Conservation (phyloP, 2,888 invertebrate genomes). For the Hyppa rectilinea region DNA sequence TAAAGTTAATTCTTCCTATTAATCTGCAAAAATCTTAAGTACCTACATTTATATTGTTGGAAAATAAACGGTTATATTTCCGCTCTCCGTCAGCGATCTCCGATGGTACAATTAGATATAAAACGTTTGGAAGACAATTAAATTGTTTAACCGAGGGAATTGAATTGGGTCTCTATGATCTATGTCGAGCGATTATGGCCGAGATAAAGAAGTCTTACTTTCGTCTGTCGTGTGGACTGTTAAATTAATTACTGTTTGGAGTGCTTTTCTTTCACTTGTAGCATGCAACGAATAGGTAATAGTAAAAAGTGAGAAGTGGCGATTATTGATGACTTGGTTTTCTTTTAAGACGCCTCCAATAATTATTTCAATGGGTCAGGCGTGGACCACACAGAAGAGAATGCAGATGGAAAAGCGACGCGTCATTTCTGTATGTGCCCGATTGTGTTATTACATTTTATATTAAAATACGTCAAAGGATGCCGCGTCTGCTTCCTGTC, state of each 20-base stretch:
- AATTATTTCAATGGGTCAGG: constrained; percentile 2
- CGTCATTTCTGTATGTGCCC: too few species aligned
- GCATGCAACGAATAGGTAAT: constrained; percentile 20
- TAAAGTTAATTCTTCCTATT: constrained; percentile 55
- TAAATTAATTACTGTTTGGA: constrained; percentile 39
- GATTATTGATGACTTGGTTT: constrained; percentile 14
- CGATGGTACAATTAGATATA: constrained; percentile 78
- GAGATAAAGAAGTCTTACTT: constrained; percentile 53
- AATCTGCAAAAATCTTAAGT: constrained; percentile 53
- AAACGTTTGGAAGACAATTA: constrained; percentile 70
- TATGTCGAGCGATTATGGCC: constrained; percentile 54
- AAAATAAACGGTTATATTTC: constrained; percentile 68
- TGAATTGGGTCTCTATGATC: constrained; percentile 60
- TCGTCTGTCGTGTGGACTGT: constrained; percentile 38
- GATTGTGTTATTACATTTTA: too few species aligned
- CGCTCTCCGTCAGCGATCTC: constrained; percentile 67
- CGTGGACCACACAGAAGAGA: too few species aligned
- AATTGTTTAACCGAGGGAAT: constrained; percentile 61
- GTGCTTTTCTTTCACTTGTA: constrained; percentile 47
- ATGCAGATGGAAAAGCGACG: too few species aligned
- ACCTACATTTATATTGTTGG: constrained; percentile 51
- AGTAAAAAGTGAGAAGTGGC: background rate
- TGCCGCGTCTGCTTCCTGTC: too few species aligned
- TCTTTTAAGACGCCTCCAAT: constrained; percentile 7
- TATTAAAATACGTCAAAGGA: too few species aligned